Evolutionary conservation across 2,888 invertebrate species (phyloP), one percentile per base, ranked within the genome.

Genomic region (Pollenia labialis): DNA sequence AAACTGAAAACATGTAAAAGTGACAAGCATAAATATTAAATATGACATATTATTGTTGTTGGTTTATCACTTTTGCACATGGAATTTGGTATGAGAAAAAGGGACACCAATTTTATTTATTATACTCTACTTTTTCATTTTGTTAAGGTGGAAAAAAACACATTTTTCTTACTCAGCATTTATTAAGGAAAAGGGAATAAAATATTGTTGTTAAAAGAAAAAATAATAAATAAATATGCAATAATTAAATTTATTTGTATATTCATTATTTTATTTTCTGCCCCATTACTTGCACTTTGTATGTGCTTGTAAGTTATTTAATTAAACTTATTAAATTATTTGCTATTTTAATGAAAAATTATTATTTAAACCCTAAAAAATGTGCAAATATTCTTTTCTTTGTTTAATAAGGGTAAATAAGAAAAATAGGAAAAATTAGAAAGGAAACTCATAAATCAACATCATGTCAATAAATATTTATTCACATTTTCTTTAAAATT

Each of bases 1-100:
- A 2, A 44, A 48, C 42, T 18, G 32, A 18, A 60, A 69, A 44
- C 12, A 80, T 69, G 23, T 71, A 56, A 72, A 85, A 74, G 48
- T 79, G 81, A 79, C 85, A 85, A 54, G 54, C 60, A 85, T 79
- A 82, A 82, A 81, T 81, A 85, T 81, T 71, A 85, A 64, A 79
- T 82, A 75, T 75, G 85, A 85, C 74, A 85, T 46, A 58, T 79
- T 85, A 62, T 77, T 81, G 40, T 54, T 71, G 62, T 54, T 62
- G 52, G 42, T 71, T 40, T 62, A n/a, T 48, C 18, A 16, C 18
- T 69, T 69, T n/a, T 40, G 54, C 16, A 64, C 23, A n/a, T n/a
- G 18, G 8, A 42, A 16, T 16, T 14, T 1, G 11, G 14, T 12
- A 48, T 32, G 4, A 6, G 32, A 6, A 32, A 32, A 32, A 32